Conservation (phyloP, 2,888 invertebrate genomes). For the Chymomyza caudatula region DNA sequence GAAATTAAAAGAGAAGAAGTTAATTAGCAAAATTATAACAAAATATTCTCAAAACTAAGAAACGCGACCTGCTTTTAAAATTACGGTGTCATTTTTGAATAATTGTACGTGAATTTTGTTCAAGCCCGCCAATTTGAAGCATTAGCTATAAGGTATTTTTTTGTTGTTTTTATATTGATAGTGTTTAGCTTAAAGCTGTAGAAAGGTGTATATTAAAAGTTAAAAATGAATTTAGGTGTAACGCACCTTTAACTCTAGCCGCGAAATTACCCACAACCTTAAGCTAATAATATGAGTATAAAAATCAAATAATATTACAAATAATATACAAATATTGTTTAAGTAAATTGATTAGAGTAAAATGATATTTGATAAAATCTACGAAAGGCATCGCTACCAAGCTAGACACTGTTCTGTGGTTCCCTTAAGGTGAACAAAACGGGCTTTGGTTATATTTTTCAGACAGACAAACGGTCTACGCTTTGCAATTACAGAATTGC, state of each 20-base stretch:
- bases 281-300: constrained; percentile 58
- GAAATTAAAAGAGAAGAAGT: constrained; percentile 66
- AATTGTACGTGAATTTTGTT: constrained; percentile 4
- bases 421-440: too few species aligned
- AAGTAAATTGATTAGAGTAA: constrained; percentile 11
- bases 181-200: not conserved
- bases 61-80: not conserved
- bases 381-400: too few species aligned
- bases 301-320: constrained; percentile 38
- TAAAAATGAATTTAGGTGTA: constrained; percentile 20
- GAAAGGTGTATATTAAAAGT: constrained; percentile 11
- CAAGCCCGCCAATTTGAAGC: constrained; percentile 8
- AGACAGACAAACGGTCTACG: not conserved
- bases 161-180: not conserved
- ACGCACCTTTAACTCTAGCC: constrained; percentile 71
- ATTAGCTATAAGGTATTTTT: not conserved
- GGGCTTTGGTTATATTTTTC: not conserved
- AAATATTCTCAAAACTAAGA: not conserved
- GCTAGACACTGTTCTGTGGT: too few species aligned
- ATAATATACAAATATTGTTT: constrained; percentile 18
- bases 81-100: not conserved
- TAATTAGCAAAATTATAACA: constrained; percentile 65
- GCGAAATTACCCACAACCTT: constrained; percentile 70
- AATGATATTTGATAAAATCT: too few species aligned
- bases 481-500: not conserved